Conservation (phyloP, 2,888 invertebrate genomes). For the Exocentrus adspersus region DNA sequence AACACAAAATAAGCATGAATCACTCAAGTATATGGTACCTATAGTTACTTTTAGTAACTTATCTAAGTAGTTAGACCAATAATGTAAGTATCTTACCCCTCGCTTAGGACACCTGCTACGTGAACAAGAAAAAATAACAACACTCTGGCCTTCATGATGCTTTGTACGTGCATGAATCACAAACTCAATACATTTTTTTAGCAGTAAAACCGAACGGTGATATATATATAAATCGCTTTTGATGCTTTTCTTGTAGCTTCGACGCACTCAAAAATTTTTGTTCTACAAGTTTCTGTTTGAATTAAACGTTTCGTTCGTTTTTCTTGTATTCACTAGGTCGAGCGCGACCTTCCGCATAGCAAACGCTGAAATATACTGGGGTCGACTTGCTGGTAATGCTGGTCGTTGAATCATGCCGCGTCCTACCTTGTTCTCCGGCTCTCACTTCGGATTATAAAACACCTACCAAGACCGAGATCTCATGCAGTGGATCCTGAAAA, state of each 20-base stretch:
- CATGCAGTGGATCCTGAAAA: no score
- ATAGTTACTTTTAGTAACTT: no score
- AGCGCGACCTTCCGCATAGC: conserved; percentile 12
- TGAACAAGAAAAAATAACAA: conserved; percentile 15
- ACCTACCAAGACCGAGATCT: no score
- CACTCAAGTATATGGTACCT: no score
- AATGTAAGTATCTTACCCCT: conserved; percentile 17
- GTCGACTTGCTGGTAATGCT: no score
- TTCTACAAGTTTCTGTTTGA: no score
- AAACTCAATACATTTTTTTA: conserved; percentile 23
- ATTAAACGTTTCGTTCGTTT: not conserved
- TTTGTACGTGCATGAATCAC: not conserved
- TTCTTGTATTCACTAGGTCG: not conserved
- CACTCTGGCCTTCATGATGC: conserved; percentile 16
- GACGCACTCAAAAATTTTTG: no score
- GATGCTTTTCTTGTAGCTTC: no score
- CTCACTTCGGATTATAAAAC: no score
- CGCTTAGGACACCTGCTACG: conserved; percentile 3
- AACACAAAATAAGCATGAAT: no score
- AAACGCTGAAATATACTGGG: conserved; percentile 24
- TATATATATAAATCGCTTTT: not conserved
- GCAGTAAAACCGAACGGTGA: no score
- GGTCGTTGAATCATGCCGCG: conserved; percentile 27
- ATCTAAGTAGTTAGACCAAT: no score
- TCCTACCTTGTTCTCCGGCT: conserved; percentile 25